Evolutionary conservation across 2,888 invertebrate genomes (phyloP).

Genomic region (Stenotaenia linearis): DNA sequence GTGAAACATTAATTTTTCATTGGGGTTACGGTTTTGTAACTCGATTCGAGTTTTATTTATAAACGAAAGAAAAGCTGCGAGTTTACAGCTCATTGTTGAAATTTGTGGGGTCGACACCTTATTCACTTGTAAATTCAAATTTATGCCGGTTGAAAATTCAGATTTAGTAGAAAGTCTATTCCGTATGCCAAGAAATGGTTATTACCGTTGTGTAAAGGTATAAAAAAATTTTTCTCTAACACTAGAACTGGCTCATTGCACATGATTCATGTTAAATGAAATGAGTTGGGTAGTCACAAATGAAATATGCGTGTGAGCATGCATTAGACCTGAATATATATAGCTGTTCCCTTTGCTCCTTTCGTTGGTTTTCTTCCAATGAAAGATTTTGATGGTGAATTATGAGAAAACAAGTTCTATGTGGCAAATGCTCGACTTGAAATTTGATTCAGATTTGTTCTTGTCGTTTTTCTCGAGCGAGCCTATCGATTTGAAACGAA

Average conservation of each 20-base stretch:
- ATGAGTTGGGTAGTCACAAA: conserved; percentile 9
- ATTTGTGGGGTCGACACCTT: not conserved
- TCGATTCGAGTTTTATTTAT: no score
- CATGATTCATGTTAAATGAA: conserved; percentile 9
- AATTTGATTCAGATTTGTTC: not conserved
- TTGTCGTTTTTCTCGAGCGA: not conserved
- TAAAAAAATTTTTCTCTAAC: not conserved
- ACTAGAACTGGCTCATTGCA: not conserved
- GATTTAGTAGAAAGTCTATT: not conserved
- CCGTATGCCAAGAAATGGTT: not conserved
- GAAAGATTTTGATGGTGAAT: not conserved
- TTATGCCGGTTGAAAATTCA: not conserved
- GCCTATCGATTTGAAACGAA: not conserved
- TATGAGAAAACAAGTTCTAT: not conserved
- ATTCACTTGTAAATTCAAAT: not conserved
- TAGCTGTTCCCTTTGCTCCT: not conserved
- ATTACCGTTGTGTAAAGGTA: not conserved
- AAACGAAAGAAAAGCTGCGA: no score
- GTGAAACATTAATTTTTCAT: no score
- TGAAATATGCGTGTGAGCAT: not conserved
- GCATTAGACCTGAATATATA: not conserved
- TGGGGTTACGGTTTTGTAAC: no score
- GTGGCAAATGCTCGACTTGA: not conserved
- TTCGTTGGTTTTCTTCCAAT: not conserved
- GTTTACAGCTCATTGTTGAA: not conserved